Evolutionary conservation across 2,797 vertebrate genomes (phyloP), one percentile per base, ranked within the genome.

Genomic region (Potorous gilbertii): DNA sequence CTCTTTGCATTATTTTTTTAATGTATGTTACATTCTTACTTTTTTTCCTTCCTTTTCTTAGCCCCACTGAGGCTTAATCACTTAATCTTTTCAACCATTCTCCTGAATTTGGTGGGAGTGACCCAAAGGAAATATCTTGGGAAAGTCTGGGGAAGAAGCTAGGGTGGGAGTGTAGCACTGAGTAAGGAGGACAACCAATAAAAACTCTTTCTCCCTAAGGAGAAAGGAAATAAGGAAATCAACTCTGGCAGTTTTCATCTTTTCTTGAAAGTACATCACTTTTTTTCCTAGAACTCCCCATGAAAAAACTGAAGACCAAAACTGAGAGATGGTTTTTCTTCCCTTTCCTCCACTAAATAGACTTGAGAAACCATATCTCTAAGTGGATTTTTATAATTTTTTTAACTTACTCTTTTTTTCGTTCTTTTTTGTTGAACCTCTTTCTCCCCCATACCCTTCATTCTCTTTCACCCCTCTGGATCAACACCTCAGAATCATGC

Each of bases 1-100:
- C 28, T 50, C 56, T 81, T 46, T 31, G 93, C 54, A 31, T 52
- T 0, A 0, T 24, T n/a, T 18, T 93, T 90, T 27, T 54, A 8
- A 3, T 0, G 0, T 0, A 10, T 10, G 2, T 24, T 91, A 46
- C 89, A 14, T 12, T 14, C 91, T 31, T 24, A 52, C 6, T 0
- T 14, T 74, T 40, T 55, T 6, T 62, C 93, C 14, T 90, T 34
- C 89, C 54, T 24, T 29, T 57, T 94, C 94, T 11, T 4, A 1
- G 5, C 46, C 74, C 90, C 0, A 3, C 90, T 40, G 3, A 5
- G n/a, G 34, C 34, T 66, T 14, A 66, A 4, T 27, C 10, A 27
- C 24, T 50, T 50, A 46, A 0, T 12, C 34, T 62, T 28, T 16
- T 34, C 91, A 55, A 90, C 57, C 66, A 52, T 24, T 4, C 28